Evolutionary conservation across 37 sponge, comb jelly and placozoan genomes (phyloP).

Genomic region (Geodia barretti): DNA sequence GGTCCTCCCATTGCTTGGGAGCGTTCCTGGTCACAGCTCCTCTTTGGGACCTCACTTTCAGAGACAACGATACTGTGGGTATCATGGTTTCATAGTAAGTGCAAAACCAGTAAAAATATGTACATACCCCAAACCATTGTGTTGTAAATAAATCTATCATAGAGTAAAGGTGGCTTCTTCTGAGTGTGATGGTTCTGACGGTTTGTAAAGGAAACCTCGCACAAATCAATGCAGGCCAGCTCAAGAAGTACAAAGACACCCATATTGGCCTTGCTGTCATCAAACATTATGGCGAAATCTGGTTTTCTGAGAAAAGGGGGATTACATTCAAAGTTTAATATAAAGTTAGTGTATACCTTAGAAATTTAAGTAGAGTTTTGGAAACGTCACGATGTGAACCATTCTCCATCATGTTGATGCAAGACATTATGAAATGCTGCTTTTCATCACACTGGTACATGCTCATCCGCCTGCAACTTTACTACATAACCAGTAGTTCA

Average conservation of each 20-base stretch:
- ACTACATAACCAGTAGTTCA: too few species aligned
- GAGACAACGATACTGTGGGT: background rate
- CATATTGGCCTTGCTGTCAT: background rate
- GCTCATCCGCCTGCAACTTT: background rate
- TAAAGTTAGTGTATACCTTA: background rate
- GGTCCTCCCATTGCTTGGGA: background rate
- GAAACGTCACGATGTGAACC: background rate
- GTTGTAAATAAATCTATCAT: constrained; percentile 20
- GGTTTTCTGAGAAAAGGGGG: background rate
- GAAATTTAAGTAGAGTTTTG: background rate
- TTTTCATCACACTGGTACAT: constrained; percentile 59
- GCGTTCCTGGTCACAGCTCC: background rate
- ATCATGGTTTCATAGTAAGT: too few species aligned
- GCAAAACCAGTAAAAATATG: background rate
- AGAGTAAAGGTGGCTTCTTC: too few species aligned
- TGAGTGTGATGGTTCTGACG: background rate
- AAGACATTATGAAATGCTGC: constrained; percentile 10
- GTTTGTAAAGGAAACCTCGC: constrained; percentile 20
- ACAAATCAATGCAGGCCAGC: constrained; percentile 44
- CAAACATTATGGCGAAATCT: constrained; percentile 51
- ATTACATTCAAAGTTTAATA: background rate
- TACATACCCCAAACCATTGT: constrained; percentile 67
- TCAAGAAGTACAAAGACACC: constrained; percentile 52
- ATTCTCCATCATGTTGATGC: constrained; percentile 32
- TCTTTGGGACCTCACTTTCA: background rate